phyloP scores from a whole-genome alignment of 2,113 vertebrate species.

The Morone chrysops region DNA sequence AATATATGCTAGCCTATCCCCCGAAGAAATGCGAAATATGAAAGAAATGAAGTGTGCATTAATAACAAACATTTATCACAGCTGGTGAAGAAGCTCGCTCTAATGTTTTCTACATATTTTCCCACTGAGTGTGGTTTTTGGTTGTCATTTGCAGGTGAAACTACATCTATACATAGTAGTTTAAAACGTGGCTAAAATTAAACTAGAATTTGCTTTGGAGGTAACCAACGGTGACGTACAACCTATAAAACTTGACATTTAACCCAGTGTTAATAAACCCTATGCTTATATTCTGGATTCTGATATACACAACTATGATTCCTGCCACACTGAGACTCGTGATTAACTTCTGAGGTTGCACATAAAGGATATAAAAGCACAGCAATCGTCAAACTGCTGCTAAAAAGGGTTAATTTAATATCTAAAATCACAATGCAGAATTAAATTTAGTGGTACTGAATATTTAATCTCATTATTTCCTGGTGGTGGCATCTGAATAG shows the following conservation, averaged over 20 bases:
- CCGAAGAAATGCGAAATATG: no score
- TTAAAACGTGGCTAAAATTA: neutral
- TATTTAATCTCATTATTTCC: neutral
- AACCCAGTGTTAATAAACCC: neutral
- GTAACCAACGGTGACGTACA: no score
- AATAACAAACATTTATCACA: neutral
- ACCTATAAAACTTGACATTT: neutral
- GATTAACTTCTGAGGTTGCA: neutral
- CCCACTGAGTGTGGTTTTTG: neutral
- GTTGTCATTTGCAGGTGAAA: neutral
- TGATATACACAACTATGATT: neutral
- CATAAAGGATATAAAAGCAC: neutral
- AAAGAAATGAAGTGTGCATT: neutral
- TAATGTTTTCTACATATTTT: neutral
- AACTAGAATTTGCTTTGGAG: no score
- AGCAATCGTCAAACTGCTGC: neutral
- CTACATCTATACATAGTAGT: neutral
- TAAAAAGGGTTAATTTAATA: neutral
- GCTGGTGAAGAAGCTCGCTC: neutral
- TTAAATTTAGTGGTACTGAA: neutral
- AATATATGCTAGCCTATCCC: neutral
- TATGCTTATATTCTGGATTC: neutral
- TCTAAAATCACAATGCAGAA: neutral
- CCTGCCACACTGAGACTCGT: neutral
- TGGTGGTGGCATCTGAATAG: neutral